These are phyloP conservation scores for Climacteris rufus DNA, from an alignment of 2,113 vertebrate genomes.

Conservation along the genomic window DNA sequence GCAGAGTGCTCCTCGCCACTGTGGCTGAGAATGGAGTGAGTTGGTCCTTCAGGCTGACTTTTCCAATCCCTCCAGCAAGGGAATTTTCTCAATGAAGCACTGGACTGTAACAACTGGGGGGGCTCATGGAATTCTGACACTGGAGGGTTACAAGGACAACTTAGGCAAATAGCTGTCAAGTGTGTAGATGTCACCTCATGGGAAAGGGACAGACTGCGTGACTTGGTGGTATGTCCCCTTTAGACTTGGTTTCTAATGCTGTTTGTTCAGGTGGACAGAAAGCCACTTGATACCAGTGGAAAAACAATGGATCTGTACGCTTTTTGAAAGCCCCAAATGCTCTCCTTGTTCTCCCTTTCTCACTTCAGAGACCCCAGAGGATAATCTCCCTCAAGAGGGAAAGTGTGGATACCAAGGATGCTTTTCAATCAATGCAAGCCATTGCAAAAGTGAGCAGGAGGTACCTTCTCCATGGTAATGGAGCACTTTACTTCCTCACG, in stretches of 20 bases:
- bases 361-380: background rate
- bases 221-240: background rate
- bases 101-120: background rate
- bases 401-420: background rate
- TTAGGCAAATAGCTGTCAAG: background rate
- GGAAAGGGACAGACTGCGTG: background rate
- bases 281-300: background rate
- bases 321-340: background rate
- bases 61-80: background rate
- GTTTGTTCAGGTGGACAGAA: background rate
- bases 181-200: background rate
- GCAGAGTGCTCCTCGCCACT: accelerated
- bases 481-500: background rate
- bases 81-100: background rate
- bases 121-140: background rate
- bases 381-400: background rate
- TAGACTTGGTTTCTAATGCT: background rate
- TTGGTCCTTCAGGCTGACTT: background rate
- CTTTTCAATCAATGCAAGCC: background rate
- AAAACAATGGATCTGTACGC: background rate
- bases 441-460: background rate
- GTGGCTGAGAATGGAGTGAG: background rate
- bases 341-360: background rate
- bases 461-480: background rate
- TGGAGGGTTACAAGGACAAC: background rate